A percentile compares a stretch with the other conserved stretches of the same genome.
These are phyloP conservation scores for Neodiprion pinetum DNA, from an alignment of 1,140 invertebrate species.

Conservation along the genomic window DNA sequence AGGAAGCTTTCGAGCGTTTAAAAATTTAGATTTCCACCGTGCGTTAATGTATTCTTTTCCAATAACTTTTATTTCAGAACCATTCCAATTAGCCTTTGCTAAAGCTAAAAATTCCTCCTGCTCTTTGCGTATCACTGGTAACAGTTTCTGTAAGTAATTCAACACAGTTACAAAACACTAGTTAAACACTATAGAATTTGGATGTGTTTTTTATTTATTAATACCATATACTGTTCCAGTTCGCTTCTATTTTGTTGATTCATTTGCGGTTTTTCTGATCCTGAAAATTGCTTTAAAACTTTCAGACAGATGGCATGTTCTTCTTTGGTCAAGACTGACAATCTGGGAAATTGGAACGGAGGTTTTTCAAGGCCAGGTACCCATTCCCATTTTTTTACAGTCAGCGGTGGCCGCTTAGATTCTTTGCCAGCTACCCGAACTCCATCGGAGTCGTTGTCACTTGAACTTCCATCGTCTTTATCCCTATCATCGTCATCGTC, in stretches of 20 bases:
- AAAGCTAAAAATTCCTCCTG: slow-evolving; percentile 40
- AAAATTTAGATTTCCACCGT: slow-evolving; percentile 37
- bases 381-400: slow-evolving; percentile 21
- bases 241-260: slow-evolving; percentile 32
- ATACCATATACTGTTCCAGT: slow-evolving; percentile 36
- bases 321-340: slow-evolving; percentile 28
- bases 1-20: slow-evolving; percentile 30
- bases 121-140: slow-evolving; percentile 34
- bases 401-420: neutral
- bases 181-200: too few species aligned
- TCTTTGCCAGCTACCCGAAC: neutral
- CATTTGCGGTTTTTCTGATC: slow-evolving; percentile 25
- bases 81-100: slow-evolving; percentile 35
- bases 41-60: slow-evolving; percentile 31
- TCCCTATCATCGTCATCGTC: neutral
- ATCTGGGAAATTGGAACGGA: slow-evolving; percentile 30
- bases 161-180: too few species aligned
- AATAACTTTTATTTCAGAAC: slow-evolving; percentile 15
- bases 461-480: slow-evolving; percentile 15
- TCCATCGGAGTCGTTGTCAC: neutral
- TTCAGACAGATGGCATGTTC: slow-evolving; percentile 38
- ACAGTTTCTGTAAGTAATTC: slow-evolving; percentile 29
- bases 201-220: neutral
- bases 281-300: slow-evolving; percentile 33
- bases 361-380: slow-evolving; percentile 38